A percentile compares a stretch with the other conserved stretches of the same genome.
These are phyloP conservation scores for Sphaerodactylus townsendi DNA, from an alignment of 2,113 vertebrate genomes.

Conservation along the genomic window DNA sequence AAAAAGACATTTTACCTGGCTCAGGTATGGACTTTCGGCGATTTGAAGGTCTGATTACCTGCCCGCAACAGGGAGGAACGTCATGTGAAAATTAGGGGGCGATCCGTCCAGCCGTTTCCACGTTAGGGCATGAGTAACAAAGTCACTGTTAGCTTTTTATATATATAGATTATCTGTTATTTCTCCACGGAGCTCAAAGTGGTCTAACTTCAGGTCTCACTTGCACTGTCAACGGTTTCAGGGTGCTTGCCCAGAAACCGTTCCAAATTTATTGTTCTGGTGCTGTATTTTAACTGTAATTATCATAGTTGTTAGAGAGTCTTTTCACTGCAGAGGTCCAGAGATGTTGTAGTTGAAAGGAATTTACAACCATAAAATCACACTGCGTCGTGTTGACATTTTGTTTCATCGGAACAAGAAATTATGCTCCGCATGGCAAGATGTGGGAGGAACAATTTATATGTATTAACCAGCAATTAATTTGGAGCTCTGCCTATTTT, in stretches of 20 bases:
- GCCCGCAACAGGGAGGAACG: too few species aligned
- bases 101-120: too few species aligned
- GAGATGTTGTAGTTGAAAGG: constrained; percentile 40
- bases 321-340: background rate
- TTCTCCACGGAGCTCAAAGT: too few species aligned
- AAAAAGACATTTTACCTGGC: too few species aligned
- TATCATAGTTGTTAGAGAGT: background rate
- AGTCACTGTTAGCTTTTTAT: too few species aligned
- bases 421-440: constrained; percentile 50
- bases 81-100: too few species aligned
- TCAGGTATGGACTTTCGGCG: too few species aligned
- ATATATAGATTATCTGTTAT: too few species aligned
- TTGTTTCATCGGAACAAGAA: constrained; percentile 57
- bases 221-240: background rate
- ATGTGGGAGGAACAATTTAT: constrained; percentile 63
- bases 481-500: constrained; percentile 52
- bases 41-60: too few species aligned
- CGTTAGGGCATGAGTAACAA: too few species aligned
- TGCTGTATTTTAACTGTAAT: background rate
- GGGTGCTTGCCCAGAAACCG: background rate
- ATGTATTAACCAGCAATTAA: constrained; percentile 60
- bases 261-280: background rate
- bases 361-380: constrained; percentile 44
- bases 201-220: too few species aligned
- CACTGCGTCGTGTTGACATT: constrained; percentile 39